Percentiles rank a stretch among this genome's conserved stretches.
Evolutionary conservation across 2,113 vertebrate genomes (phyloP).

Genomic region (Toxotes jaculatrix): DNA sequence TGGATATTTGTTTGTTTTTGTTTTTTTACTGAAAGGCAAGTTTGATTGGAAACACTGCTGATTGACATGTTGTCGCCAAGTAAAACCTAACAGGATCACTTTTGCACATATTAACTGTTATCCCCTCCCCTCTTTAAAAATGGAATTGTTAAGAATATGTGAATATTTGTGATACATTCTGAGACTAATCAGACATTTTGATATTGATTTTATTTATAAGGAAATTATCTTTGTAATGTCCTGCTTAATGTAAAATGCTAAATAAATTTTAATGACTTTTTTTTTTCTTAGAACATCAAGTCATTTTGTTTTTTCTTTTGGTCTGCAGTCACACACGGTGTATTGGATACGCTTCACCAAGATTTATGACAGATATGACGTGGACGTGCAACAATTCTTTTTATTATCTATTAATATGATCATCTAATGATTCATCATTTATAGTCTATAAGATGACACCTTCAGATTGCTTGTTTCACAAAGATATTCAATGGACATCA

Average conservation of each 20-base stretch:
- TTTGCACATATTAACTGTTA: constrained; percentile 77
- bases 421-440: background rate
- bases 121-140: constrained; percentile 7
- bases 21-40: constrained; percentile 28
- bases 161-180: constrained; percentile 62
- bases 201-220: constrained; percentile 75
- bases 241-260: constrained; percentile 54
- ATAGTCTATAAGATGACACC: background rate
- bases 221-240: constrained; percentile 34
- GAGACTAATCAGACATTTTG: constrained; percentile 61
- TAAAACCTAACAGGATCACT: constrained; percentile 28
- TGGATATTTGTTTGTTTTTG: background rate
- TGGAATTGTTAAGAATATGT: constrained; percentile 48
- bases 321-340: background rate
- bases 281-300: constrained; percentile 38
- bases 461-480: no score
- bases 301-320: background rate
- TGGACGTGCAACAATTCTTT: background rate
- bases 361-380: no score
- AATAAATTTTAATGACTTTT: constrained; percentile 62
- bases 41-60: constrained; percentile 27
- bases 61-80: constrained; percentile 13
- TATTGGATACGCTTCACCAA: background rate
- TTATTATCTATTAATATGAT: no score
- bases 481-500: no score